Percentiles rank a stretch among this genome's conserved stretches.
These are phyloP conservation scores for Jacana jacana DNA, from an alignment of 2,113 vertebrate species.

Conservation along the genomic window DNA sequence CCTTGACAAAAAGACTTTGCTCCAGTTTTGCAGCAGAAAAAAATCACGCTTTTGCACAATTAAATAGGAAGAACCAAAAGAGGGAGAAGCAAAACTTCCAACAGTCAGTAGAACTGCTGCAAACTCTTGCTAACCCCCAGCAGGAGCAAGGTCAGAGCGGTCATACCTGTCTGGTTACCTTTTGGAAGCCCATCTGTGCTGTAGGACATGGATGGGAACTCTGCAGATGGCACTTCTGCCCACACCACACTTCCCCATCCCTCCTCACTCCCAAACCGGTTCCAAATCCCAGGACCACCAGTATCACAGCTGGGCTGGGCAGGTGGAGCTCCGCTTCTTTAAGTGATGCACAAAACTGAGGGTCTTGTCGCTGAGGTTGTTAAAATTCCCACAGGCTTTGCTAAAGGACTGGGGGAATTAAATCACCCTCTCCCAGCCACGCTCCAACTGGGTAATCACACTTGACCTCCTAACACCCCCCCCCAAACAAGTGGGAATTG, in stretches of 20 bases:
- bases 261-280: fast-evolving
- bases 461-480: not conserved
- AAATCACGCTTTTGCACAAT: not conserved
- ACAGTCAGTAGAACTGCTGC: not conserved
- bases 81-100: not conserved
- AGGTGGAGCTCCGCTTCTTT: not conserved
- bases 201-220: fast-evolving
- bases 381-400: not conserved
- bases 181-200: not conserved
- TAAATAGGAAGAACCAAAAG: not conserved
- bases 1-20: not conserved
- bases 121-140: not conserved
- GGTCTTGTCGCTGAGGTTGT: fast-evolving
- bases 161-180: not conserved
- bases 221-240: not conserved
- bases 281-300: not conserved
- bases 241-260: fast-evolving
- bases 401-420: not conserved
- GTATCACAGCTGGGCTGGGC: not conserved
- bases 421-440: not conserved
- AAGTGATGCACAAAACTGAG: not conserved
- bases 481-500: not conserved
- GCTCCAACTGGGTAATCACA: not conserved
- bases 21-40: not conserved
- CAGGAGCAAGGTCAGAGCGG: fast-evolving